phyloP scores from a whole-genome alignment of 2,113 vertebrate genomes.

The Semnornis frantzii region DNA sequence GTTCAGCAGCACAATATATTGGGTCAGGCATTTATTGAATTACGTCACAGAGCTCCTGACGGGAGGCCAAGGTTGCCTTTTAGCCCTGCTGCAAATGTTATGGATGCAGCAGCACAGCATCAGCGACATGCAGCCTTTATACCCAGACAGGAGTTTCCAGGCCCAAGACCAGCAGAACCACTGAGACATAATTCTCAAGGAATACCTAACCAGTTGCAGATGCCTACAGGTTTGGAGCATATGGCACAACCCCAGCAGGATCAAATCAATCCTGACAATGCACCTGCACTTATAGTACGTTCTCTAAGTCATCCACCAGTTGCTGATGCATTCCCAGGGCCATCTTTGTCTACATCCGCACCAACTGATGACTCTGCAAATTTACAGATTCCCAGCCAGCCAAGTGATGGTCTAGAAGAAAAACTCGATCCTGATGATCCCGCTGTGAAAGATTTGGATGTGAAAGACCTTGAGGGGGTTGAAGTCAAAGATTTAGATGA shows the following conservation, averaged over 20 bases:
- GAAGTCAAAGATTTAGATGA: constrained; percentile 98
- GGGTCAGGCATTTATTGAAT: constrained; percentile 93
- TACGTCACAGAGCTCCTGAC: constrained; percentile 88
- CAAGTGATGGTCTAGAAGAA: constrained; percentile 84
- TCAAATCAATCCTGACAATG: constrained; percentile 68
- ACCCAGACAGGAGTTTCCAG: constrained; percentile 77
- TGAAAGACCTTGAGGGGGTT: constrained; percentile 84
- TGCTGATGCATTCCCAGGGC: constrained; percentile 77
- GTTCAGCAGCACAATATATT: constrained; percentile 91
- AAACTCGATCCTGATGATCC: constrained; percentile 93
- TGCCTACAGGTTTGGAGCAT: constrained; percentile 82
- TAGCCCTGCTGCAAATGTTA: constrained; percentile 45
- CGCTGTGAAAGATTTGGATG: constrained; percentile 93
- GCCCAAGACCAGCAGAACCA: constrained; percentile 70
- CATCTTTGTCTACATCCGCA: constrained; percentile 68
- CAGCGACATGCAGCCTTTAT: constrained; percentile 75
- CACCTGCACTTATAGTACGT: constrained; percentile 78
- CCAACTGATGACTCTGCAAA: constrained; percentile 64
- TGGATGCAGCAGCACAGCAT: constrained; percentile 76
- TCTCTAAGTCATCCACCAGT: constrained; percentile 83
- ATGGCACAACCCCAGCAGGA: constrained; percentile 76
- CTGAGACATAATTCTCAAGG: constrained; percentile 69
- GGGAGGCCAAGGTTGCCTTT: constrained; percentile 84
- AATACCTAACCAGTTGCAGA: constrained; percentile 70
- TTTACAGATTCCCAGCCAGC: constrained; percentile 62